Evolutionary conservation across 1,140 invertebrate species (phyloP).

Genomic region (Hypothenemus hampei): DNA sequence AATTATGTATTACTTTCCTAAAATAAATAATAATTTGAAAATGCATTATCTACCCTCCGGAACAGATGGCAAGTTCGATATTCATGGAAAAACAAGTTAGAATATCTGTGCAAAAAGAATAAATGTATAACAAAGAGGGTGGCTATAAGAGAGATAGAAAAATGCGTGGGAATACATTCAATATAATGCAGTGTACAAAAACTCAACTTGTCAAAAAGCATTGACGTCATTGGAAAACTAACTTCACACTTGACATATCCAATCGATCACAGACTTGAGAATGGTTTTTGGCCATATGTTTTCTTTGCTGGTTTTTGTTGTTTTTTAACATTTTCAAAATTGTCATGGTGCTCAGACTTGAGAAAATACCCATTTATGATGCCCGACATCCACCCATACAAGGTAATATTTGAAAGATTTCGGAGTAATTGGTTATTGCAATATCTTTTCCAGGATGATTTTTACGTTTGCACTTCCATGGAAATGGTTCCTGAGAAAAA

Average conservation of each 20-base stretch:
- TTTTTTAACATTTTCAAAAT: constrained; percentile 22
- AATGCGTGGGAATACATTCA: too few species aligned
- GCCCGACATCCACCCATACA: constrained; percentile 64
- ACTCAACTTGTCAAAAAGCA: too few species aligned
- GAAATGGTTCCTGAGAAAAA: constrained; percentile 63
- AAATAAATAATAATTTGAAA: too few species aligned
- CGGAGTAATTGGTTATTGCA: background rate
- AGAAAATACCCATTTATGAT: constrained; percentile 61
- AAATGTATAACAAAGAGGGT: too few species aligned
- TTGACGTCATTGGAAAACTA: background rate
- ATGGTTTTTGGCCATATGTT: constrained; percentile 37
- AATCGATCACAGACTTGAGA: constrained; percentile 3
- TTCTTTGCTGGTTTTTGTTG: constrained; percentile 23
- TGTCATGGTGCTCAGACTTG: constrained; percentile 34
- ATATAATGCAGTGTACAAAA: too few species aligned
- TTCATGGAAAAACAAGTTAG: too few species aligned
- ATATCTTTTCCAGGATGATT: constrained; percentile 63
- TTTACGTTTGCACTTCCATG: constrained; percentile 80
- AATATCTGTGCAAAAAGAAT: too few species aligned
- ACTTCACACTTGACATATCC: background rate
- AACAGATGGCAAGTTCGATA: too few species aligned
- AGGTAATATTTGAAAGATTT: constrained; percentile 54
- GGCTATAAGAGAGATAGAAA: too few species aligned
- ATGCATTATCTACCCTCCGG: too few species aligned
- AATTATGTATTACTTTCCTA: too few species aligned